Evolutionary conservation across 2,888 invertebrate genomes (phyloP).

Genomic region (Xestia sexstrigata): DNA sequence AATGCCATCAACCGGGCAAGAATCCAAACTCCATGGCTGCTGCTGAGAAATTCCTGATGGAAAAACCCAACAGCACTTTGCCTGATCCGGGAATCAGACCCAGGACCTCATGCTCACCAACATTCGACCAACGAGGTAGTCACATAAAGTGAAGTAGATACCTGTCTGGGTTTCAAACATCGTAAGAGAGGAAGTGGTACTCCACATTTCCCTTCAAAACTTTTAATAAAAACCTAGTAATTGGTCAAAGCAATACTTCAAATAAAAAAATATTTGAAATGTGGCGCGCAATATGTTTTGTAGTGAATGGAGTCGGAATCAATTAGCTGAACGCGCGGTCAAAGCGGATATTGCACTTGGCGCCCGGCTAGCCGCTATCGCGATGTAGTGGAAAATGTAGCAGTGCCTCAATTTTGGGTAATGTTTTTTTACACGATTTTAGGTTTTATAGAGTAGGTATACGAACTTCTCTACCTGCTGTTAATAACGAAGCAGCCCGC

Average conservation of each 20-base stretch:
- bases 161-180: neutral
- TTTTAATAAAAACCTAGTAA: slow-evolving; percentile 26
- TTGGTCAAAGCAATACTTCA: slow-evolving; percentile 29
- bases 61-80: too few species aligned
- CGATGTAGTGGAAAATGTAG: slow-evolving; percentile 35
- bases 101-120: too few species aligned
- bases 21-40: too few species aligned
- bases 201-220: neutral
- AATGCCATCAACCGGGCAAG: too few species aligned
- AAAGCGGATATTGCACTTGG: slow-evolving; percentile 74
- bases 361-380: slow-evolving; percentile 53
- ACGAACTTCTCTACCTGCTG: neutral
- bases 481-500: neutral
- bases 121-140: too few species aligned
- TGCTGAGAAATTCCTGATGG: too few species aligned
- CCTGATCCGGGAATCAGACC: too few species aligned
- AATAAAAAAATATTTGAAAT: slow-evolving; percentile 47
- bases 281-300: slow-evolving; percentile 58
- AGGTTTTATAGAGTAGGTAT: neutral
- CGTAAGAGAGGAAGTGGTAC: neutral
- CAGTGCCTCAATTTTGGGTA: slow-evolving; percentile 29
- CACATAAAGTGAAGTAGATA: neutral
- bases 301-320: slow-evolving; percentile 72
- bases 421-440: neutral
- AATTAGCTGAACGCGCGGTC: slow-evolving; percentile 75